A percentile compares a stretch with the other conserved stretches of the same genome.
These are phyloP conservation scores for Lycocerus yunnanus DNA, from an alignment of 2,888 invertebrate species.

Conservation along the genomic window DNA sequence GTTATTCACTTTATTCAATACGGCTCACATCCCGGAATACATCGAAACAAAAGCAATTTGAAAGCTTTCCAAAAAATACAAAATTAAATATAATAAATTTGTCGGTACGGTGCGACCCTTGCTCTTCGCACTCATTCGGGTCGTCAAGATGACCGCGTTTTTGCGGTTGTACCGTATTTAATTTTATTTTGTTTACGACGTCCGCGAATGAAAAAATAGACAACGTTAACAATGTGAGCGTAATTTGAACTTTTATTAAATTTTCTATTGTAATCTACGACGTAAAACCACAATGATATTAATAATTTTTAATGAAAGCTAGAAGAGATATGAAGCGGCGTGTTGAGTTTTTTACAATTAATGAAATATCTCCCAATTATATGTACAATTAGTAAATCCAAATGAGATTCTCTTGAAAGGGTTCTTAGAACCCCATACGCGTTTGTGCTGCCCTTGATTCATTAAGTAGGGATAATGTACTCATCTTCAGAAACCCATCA, in stretches of 20 bases:
- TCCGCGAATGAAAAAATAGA: not conserved
- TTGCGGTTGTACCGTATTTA: not conserved
- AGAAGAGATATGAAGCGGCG: not conserved
- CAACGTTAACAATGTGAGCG: not conserved
- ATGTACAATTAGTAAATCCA: not conserved
- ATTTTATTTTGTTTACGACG: not conserved
- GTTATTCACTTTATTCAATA: not conserved
- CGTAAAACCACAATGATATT: not conserved
- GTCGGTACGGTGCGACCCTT: not conserved
- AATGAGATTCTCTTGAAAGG: conserved; percentile 2
- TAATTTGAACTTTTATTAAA: not conserved
- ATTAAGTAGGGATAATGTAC: conserved; percentile 10
- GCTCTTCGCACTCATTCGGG: not conserved
- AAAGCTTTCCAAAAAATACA: not conserved
- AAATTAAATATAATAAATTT: not conserved
- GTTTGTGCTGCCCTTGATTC: conserved; percentile 12
- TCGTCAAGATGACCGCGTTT: not conserved
- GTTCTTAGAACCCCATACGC: conserved; percentile 4
- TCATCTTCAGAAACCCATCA: conserved; percentile 6
- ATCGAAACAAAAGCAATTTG: not conserved
- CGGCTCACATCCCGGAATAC: not conserved
- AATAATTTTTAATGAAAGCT: not conserved
- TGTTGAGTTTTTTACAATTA: not conserved
- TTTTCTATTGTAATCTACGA: not conserved
- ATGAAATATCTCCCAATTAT: not conserved